Conservation (phyloP, 2,113 vertebrate genomes). For the Myotis davidii region DNA sequence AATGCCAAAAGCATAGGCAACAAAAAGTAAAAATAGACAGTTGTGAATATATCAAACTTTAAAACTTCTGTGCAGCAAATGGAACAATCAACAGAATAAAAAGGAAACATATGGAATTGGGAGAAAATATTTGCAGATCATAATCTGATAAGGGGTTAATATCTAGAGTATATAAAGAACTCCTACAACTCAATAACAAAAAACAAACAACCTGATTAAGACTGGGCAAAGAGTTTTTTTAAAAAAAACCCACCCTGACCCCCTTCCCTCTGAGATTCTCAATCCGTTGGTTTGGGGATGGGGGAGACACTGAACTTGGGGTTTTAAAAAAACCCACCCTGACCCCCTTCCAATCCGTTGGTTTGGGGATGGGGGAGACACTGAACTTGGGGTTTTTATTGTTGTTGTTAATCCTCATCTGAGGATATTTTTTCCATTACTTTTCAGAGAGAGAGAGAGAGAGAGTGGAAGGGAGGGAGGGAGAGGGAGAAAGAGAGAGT, state of each 20-base stretch:
- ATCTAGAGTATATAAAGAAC: not conserved
- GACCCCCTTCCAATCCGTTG: not conserved
- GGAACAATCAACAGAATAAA: not conserved
- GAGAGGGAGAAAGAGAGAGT: not conserved
- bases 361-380: not conserved
- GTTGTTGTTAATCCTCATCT: not conserved
- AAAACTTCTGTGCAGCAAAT: not conserved
- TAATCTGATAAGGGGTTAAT: not conserved
- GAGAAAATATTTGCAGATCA: not conserved
- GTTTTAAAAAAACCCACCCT: no score
- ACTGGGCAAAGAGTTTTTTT: not conserved
- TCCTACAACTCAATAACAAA: not conserved
- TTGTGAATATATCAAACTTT: not conserved
- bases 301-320: accelerated
- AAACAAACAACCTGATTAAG: not conserved
- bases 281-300: not conserved
- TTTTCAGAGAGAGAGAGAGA: not conserved
- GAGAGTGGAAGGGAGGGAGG: not conserved
- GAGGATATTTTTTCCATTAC: not conserved
- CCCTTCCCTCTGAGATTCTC: no score
- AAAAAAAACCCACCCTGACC: no score
- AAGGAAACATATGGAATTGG: not conserved
- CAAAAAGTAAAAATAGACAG: not conserved
- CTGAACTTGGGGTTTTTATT: accelerated
- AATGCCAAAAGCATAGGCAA: not conserved